phyloP scores from a whole-genome alignment of 1,140 invertebrate species.

The Zaprionus ornatus region DNA sequence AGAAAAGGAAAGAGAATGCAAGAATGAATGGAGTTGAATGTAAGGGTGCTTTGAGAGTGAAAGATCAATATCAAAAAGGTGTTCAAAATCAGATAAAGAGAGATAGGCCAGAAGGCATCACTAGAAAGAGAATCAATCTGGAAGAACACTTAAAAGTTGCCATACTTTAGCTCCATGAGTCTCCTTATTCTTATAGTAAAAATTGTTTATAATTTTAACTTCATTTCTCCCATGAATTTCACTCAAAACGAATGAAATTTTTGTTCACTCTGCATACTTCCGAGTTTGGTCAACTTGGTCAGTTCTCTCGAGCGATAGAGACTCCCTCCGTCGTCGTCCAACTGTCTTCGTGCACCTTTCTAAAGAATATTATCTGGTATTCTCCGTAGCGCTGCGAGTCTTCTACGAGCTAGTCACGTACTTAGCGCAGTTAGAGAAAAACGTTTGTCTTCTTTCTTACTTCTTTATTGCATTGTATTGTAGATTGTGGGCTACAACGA shows the following conservation, averaged over 20 bases:
- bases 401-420: background rate
- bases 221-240: background rate
- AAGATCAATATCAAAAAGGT: too few species aligned
- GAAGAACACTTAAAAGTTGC: background rate
- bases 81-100: too few species aligned
- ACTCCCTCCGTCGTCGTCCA: background rate
- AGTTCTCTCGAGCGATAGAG: background rate
- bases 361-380: slow-evolving; percentile 6
- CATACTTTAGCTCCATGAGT: too few species aligned
- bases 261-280: background rate
- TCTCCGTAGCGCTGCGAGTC: background rate
- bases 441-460: background rate
- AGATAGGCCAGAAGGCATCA: too few species aligned
- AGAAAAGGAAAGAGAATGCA: too few species aligned
- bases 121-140: too few species aligned
- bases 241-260: background rate
- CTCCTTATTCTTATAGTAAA: background rate
- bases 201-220: background rate
- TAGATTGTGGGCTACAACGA: background rate
- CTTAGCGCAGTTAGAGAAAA: background rate
- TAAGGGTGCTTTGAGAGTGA: too few species aligned
- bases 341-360: background rate
- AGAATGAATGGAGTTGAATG: too few species aligned
- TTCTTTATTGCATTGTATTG: background rate
- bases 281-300: background rate